These are phyloP conservation scores for Shargacucullia verbasci DNA, from an alignment of 2,888 invertebrate genomes.

Conservation along the genomic window DNA sequence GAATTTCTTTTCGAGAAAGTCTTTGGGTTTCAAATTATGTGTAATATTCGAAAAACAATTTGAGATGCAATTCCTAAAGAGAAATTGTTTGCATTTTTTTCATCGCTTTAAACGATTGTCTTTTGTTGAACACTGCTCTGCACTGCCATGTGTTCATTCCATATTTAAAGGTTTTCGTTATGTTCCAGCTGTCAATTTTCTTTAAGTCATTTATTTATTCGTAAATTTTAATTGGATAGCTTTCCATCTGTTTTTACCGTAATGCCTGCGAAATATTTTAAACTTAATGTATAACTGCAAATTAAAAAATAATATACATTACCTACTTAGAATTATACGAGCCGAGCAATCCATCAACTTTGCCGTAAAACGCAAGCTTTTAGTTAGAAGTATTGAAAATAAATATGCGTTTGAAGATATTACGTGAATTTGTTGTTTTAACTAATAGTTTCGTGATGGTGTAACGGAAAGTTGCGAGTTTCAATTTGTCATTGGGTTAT, in stretches of 20 bases:
- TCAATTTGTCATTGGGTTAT: neutral
- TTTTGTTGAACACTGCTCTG: neutral
- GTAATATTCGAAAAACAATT: constrained; percentile 15
- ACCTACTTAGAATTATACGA: too few relatives aligned
- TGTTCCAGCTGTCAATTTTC: too few relatives aligned
- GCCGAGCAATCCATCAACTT: constrained; percentile 18
- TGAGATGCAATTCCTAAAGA: constrained; percentile 15
- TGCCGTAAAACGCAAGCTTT: constrained; percentile 33
- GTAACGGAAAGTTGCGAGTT: constrained; percentile 15
- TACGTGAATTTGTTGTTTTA: constrained; percentile 46
- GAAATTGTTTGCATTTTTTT: constrained; percentile 15
- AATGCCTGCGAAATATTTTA: too few relatives aligned
- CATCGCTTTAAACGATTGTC: neutral
- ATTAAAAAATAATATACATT: too few relatives aligned
- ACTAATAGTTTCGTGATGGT: constrained; percentile 41
- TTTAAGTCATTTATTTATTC: too few relatives aligned
- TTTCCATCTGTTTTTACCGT: too few relatives aligned
- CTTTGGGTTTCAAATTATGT: constrained; percentile 21
- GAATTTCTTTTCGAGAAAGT: constrained; percentile 6
- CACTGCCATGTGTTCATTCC: too few relatives aligned
- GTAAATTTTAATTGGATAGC: too few relatives aligned
- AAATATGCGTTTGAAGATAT: constrained; percentile 45
- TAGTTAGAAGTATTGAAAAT: constrained; percentile 32
- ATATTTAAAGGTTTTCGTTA: too few relatives aligned
- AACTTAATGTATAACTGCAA: too few relatives aligned